A percentile compares a stretch with the other conserved stretches of the same genome.
Evolutionary conservation across 2,113 vertebrate species (phyloP).

Genomic region (Pomatostomus ruficeps): DNA sequence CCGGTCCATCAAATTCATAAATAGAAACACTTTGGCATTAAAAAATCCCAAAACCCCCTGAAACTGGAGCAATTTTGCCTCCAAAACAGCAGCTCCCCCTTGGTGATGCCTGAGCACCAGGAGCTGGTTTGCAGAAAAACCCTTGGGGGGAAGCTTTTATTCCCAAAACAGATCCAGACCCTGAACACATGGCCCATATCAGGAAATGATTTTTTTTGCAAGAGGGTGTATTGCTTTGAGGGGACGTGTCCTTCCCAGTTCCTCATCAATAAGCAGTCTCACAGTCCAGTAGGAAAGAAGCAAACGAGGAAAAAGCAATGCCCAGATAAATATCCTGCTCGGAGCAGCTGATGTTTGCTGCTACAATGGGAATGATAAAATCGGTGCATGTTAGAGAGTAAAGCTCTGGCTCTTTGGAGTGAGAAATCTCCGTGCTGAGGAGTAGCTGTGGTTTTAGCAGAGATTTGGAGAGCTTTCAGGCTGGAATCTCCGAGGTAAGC

Average conservation of each 20-base stretch:
- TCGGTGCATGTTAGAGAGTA: constrained; percentile 7
- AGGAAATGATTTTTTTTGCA: background rate
- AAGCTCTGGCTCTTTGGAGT: background rate
- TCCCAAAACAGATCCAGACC: background rate
- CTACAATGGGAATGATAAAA: constrained; percentile 26
- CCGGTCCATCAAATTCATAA: background rate
- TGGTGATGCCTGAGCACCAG: background rate
- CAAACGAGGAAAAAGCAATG: background rate
- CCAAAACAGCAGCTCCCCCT: background rate
- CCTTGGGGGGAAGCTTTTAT: background rate
- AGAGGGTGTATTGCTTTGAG: background rate
- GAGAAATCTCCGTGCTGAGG: background rate
- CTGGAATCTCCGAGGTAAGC: constrained; percentile 27
- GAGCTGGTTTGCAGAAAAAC: background rate
- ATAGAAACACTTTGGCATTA: background rate
- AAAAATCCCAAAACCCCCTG: background rate
- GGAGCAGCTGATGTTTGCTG: background rate
- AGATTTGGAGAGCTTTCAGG: constrained; percentile 56
- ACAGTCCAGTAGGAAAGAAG: background rate
- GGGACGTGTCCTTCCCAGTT: background rate
- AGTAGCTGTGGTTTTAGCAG: constrained; percentile 24
- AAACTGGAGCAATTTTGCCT: background rate
- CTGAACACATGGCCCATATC: background rate
- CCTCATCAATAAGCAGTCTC: background rate
- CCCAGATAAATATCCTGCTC: background rate